These are phyloP conservation scores for Stegostoma tigrinum DNA, from an alignment of 2,113 vertebrate genomes.

Conservation along the genomic window DNA sequence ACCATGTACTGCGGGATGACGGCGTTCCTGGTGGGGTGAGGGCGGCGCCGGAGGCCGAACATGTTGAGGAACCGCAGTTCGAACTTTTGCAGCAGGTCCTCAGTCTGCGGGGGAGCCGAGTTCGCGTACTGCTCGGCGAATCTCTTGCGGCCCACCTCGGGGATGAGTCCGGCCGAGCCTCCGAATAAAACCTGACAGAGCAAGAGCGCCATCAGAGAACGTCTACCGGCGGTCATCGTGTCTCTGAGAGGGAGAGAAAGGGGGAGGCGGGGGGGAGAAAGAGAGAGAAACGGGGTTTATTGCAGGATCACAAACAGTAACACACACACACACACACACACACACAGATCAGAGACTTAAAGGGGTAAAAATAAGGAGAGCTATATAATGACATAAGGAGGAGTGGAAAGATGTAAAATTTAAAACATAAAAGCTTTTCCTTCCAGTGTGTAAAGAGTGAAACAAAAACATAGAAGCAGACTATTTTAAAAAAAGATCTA, in stretches of 20 bases:
- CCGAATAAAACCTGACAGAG: slow-evolving; percentile 90
- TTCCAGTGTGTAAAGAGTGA: slow-evolving; percentile 37
- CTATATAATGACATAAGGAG: background rate
- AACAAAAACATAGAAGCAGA: background rate
- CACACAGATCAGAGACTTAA: background rate
- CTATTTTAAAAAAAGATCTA: too few species aligned
- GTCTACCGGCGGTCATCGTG: slow-evolving; percentile 94
- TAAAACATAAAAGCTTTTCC: too few species aligned
- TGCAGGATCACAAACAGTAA: background rate
- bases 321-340: background rate
- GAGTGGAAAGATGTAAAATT: slow-evolving; percentile 35
- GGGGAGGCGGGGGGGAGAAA: slow-evolving; percentile 7
- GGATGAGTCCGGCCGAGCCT: slow-evolving; percentile 82
- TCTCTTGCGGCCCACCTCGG: slow-evolving; percentile 81
- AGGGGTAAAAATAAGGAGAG: background rate
- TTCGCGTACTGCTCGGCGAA: slow-evolving; percentile 66
- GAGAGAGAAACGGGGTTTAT: background rate
- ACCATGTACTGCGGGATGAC: slow-evolving; percentile 92
- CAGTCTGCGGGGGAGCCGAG: slow-evolving; percentile 66
- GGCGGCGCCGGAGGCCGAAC: slow-evolving; percentile 88
- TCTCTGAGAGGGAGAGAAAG: slow-evolving; percentile 63
- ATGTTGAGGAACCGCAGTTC: slow-evolving; percentile 88
- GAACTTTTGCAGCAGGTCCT: slow-evolving; percentile 79
- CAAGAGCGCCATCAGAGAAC: slow-evolving; percentile 89
- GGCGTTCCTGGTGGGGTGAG: slow-evolving; percentile 79